phyloP scores from a whole-genome alignment of 2,113 vertebrate species.

The Tricholaema leucomelas region DNA sequence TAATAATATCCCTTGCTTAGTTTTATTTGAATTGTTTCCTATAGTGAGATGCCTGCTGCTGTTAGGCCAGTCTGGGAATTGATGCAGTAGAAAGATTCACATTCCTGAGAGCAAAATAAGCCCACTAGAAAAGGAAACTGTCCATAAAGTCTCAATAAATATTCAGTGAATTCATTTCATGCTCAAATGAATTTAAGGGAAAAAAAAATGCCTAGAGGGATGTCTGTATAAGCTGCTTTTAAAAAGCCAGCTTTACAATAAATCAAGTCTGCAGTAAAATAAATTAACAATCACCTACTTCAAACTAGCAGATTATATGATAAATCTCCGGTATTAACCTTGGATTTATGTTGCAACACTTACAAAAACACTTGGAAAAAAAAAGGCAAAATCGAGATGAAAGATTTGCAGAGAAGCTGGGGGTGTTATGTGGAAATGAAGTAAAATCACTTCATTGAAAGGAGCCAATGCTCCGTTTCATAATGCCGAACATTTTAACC shows the following conservation, averaged over 20 bases:
- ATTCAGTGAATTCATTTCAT: conserved; percentile 70
- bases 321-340: conserved; percentile 55
- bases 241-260: conserved; percentile 58
- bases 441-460: neutral
- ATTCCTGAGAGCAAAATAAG: conserved; percentile 54
- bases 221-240: conserved; percentile 51
- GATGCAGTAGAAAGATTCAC: conserved; percentile 38
- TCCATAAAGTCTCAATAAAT: conserved; percentile 70
- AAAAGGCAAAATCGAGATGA: neutral
- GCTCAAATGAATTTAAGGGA: conserved; percentile 35
- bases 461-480: neutral
- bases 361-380: neutral
- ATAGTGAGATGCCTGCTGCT: neutral
- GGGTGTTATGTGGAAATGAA: too few species aligned
- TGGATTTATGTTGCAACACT: conserved; percentile 35
- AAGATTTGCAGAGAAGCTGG: neutral
- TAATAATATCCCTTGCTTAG: conserved; percentile 17
- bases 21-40: conserved; percentile 36
- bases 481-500: neutral
- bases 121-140: conserved; percentile 58
- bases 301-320: conserved; percentile 45
- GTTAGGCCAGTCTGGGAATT: neutral
- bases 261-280: conserved; percentile 39
- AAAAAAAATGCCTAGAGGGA: conserved; percentile 49
- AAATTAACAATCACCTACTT: conserved; percentile 49